Evolutionary conservation across 2,888 invertebrate species (phyloP).

Genomic region (Dynastes grantii): DNA sequence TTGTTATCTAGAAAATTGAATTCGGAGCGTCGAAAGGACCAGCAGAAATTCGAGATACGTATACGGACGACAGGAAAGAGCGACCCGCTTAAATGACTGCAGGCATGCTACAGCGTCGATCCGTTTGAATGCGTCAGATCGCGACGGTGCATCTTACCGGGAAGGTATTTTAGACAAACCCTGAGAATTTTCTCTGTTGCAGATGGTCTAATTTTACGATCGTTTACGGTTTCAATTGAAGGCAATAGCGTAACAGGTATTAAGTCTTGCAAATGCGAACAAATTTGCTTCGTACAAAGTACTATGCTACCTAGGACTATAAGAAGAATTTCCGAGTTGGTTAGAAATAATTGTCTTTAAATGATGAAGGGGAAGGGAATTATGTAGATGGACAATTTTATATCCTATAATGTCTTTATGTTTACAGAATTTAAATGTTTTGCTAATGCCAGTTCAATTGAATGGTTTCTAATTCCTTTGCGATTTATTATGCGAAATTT

Average conservation of each 20-base stretch:
- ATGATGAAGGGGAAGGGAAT: too few species aligned
- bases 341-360: too few species aligned
- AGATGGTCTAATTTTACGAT: slow-evolving; percentile 1
- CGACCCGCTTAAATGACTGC: slow-evolving; percentile 33
- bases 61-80: slow-evolving; percentile 2
- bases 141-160: not conserved
- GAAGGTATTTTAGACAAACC: slow-evolving; percentile 5
- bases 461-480: too few species aligned
- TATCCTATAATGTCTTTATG: too few species aligned
- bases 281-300: not conserved
- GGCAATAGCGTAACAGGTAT: not conserved
- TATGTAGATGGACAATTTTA: too few species aligned
- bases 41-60: slow-evolving; percentile 27
- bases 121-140: slow-evolving; percentile 12
- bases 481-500: too few species aligned
- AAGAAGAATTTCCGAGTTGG: too few species aligned
- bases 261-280: not conserved
- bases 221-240: slow-evolving; percentile 3
- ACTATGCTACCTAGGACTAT: too few species aligned
- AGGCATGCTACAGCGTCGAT: slow-evolving; percentile 10
- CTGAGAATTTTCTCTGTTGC: slow-evolving; percentile 14
- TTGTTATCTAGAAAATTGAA: slow-evolving; percentile 47
- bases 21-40: slow-evolving; percentile 21
- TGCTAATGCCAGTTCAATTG: too few species aligned
- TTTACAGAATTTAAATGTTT: too few species aligned